A percentile compares a stretch with the other conserved stretches of the same genome.
Conservation (phyloP, 2,888 invertebrate species). For the Campopleginae sp. region DNA sequence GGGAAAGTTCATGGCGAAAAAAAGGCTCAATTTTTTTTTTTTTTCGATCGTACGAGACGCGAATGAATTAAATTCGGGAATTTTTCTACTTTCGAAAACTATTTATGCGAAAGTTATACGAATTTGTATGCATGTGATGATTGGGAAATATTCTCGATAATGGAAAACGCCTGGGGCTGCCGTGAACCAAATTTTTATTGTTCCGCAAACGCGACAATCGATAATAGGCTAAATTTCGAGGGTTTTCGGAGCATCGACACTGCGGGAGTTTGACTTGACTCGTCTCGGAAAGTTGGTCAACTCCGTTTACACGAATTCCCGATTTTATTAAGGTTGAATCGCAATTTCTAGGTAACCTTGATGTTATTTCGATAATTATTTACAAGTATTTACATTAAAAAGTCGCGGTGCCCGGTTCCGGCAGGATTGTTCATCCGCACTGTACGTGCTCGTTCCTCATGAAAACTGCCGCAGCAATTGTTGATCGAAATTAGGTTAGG, state of each 20-base stretch:
- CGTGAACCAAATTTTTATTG: not conserved
- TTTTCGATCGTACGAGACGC: not conserved
- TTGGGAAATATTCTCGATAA: not conserved
- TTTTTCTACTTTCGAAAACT: not conserved
- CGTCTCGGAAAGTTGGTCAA: too few relatives aligned
- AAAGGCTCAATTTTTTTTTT: not conserved
- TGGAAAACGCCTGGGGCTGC: not conserved
- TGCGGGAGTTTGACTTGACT: too few relatives aligned
- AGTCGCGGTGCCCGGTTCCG: not conserved
- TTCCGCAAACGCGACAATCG: too few relatives aligned
- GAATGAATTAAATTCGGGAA: too few relatives aligned
- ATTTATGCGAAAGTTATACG: not conserved
- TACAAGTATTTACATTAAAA: not conserved
- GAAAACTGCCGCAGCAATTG: not conserved
- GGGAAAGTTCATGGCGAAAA: too few relatives aligned
- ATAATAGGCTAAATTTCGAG: too few relatives aligned
- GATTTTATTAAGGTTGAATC: too few relatives aligned
- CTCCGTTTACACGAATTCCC: too few relatives aligned
- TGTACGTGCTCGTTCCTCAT: not conserved
- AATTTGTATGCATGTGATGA: not conserved
- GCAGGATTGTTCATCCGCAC: not conserved
- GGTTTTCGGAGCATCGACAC: too few relatives aligned
- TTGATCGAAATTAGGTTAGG: conserved; percentile 18
- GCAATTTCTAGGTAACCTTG: too few relatives aligned
- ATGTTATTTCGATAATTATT: too few relatives aligned